Conservation (phyloP, 1,140 invertebrate genomes). For the Heliconius congener region DNA sequence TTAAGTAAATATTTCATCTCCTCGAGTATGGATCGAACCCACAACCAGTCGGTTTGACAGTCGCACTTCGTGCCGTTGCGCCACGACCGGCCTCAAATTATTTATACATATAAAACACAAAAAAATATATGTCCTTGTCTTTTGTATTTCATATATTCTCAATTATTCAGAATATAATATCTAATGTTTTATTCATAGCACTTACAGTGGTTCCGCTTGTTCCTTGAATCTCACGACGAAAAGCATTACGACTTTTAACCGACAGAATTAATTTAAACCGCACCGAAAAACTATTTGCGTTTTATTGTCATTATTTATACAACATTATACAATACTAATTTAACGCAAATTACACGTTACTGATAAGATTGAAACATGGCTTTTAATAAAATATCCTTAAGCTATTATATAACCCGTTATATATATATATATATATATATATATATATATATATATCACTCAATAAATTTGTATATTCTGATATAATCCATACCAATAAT, state of each 20-base stretch:
- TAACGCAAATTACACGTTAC: too few relatives aligned
- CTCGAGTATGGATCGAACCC: too few relatives aligned
- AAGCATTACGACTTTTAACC: neutral
- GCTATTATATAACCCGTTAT: neutral
- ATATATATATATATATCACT: neutral
- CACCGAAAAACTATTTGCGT: neutral
- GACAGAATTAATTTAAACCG: neutral
- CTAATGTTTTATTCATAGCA: conserved; percentile 4
- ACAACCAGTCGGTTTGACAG: too few relatives aligned
- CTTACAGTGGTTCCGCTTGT: neutral
- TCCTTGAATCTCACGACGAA: neutral
- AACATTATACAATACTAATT: too few relatives aligned
- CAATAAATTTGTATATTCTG: neutral
- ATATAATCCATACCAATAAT: neutral
- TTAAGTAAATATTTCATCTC: too few relatives aligned
- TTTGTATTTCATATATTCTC: neutral
- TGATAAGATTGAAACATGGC: too few relatives aligned
- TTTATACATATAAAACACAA: neutral
- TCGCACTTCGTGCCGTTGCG: too few relatives aligned
- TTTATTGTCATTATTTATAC: neutral
- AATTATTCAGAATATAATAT: neutral
- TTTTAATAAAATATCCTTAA: neutral
- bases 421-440: neutral
- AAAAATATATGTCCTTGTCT: neutral
- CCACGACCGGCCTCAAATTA: too few relatives aligned